Evolutionary conservation across 2,797 vertebrate genomes (phyloP).

Genomic region (Enteromius anoplus): DNA sequence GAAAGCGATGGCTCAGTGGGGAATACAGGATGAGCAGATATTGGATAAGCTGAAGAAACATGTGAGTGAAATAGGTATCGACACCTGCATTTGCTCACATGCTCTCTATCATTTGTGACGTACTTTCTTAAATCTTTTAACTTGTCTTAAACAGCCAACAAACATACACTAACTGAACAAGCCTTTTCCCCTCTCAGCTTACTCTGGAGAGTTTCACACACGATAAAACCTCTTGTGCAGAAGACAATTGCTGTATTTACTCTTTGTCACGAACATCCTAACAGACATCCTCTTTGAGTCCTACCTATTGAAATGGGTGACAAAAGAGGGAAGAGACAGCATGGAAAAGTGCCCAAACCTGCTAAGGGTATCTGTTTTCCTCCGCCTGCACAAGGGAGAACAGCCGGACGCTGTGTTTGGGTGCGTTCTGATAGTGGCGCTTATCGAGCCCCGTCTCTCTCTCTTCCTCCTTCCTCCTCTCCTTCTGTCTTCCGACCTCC

Average conservation of each 20-base stretch:
- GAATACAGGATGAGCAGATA: slow-evolving; percentile 25
- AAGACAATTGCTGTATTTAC: slow-evolving; percentile 56
- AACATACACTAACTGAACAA: background rate
- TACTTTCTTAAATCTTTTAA: background rate
- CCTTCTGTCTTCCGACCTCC: slow-evolving; percentile 52
- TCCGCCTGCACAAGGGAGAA: slow-evolving; percentile 45
- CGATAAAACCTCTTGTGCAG: slow-evolving; percentile 49
- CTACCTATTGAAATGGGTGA: slow-evolving; percentile 59
- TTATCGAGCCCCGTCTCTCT: slow-evolving; percentile 55
- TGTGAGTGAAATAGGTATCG: slow-evolving; percentile 17
- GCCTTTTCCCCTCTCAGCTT: background rate
- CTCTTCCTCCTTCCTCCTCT: slow-evolving; percentile 56
- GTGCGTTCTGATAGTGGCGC: slow-evolving; percentile 58
- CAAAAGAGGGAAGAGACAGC: slow-evolving; percentile 57
- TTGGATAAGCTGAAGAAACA: slow-evolving; percentile 1
- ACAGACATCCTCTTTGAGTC: slow-evolving; percentile 52
- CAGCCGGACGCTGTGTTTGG: slow-evolving; percentile 60
- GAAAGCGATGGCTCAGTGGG: slow-evolving; percentile 39
- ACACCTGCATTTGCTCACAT: slow-evolving; percentile 24
- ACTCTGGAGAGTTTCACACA: slow-evolving; percentile 38
- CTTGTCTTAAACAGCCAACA: background rate
- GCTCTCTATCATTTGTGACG: background rate
- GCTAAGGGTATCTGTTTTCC: slow-evolving; percentile 53
- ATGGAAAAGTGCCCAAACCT: slow-evolving; percentile 53
- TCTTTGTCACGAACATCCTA: slow-evolving; percentile 45